phyloP scores from a whole-genome alignment of 2,797 vertebrate species.

The Lagocephalus sceleratus region DNA sequence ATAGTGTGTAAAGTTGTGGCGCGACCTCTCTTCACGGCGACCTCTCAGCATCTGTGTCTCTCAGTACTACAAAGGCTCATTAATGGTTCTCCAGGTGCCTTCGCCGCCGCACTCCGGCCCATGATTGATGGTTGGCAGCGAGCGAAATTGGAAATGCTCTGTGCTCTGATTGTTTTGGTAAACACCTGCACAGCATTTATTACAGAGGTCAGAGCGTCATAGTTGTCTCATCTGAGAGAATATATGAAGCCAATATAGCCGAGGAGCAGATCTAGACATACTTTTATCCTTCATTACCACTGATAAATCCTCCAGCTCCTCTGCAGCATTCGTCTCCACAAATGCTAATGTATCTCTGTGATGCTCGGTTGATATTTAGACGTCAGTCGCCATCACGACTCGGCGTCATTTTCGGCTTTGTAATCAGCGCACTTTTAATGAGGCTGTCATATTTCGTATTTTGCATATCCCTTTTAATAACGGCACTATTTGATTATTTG shows the following conservation, averaged over 20 bases:
- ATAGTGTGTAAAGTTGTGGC: slow-evolving; percentile 74
- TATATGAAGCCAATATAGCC: slow-evolving; percentile 51
- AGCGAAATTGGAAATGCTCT: slow-evolving; percentile 69
- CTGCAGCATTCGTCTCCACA: slow-evolving; percentile 13
- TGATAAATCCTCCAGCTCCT: slow-evolving; percentile 1
- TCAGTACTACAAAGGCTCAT: slow-evolving; percentile 56
- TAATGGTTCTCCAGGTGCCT: slow-evolving; percentile 64
- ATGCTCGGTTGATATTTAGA: slow-evolving; percentile 26
- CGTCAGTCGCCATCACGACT: slow-evolving; percentile 20
- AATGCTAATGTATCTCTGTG: slow-evolving; percentile 14
- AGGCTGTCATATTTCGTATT: slow-evolving; percentile 43
- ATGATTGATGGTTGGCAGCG: slow-evolving; percentile 72
- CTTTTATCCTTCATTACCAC: slow-evolving; percentile 14
- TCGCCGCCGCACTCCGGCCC: slow-evolving; percentile 67
- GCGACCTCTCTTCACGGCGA: slow-evolving; percentile 71
- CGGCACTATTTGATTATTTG: slow-evolving; percentile 29
- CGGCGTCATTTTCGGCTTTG: slow-evolving; percentile 26
- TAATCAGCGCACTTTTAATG: slow-evolving; percentile 46
- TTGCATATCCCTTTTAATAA: slow-evolving; percentile 39
- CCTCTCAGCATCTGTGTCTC: slow-evolving; percentile 67
- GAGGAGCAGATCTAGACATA: slow-evolving; percentile 39
- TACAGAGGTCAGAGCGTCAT: slow-evolving; percentile 55
- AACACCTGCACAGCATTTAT: slow-evolving; percentile 64
- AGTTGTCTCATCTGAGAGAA: slow-evolving; percentile 40
- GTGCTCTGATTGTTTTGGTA: slow-evolving; percentile 72